Percentiles rank a stretch among this genome's conserved stretches.
Evolutionary conservation across 2,888 invertebrate genomes (phyloP).

Genomic region (Spatulosminthurus flaviceps): DNA sequence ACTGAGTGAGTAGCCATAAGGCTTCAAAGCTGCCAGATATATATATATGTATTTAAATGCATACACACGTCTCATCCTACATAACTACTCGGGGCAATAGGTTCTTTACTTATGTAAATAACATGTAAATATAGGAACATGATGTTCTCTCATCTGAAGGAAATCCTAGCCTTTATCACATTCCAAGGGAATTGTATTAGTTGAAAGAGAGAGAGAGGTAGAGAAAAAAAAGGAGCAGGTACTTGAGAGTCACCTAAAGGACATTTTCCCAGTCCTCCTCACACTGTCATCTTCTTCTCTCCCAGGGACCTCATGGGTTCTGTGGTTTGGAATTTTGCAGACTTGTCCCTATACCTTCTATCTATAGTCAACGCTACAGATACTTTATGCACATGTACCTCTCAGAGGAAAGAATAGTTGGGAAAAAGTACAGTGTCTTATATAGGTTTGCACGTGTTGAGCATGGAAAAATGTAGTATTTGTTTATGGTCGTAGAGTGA

Average conservation of each 20-base stretch:
- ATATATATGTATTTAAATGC: too few relatives aligned
- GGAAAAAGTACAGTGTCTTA: neutral
- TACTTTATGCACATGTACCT: neutral
- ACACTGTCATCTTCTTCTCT: neutral
- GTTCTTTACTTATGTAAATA: neutral
- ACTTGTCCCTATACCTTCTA: neutral
- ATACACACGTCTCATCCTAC: too few relatives aligned
- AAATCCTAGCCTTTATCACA: neutral
- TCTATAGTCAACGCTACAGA: too few relatives aligned
- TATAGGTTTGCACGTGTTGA: slow-evolving; percentile 5
- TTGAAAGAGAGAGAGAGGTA: too few relatives aligned
- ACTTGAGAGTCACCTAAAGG: neutral
- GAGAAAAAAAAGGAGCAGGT: too few relatives aligned
- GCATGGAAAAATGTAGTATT: neutral
- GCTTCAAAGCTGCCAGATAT: too few relatives aligned
- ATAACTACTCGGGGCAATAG: too few relatives aligned
- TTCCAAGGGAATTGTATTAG: too few relatives aligned
- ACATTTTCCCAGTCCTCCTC: neutral
- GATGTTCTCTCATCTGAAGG: neutral
- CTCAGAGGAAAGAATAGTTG: neutral
- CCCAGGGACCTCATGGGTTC: neutral
- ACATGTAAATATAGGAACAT: neutral
- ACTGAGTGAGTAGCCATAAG: too few relatives aligned
- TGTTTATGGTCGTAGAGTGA: neutral
- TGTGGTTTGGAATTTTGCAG: neutral